Conservation (phyloP, 2,888 invertebrate species). For the Meghimatium bilineatum region DNA sequence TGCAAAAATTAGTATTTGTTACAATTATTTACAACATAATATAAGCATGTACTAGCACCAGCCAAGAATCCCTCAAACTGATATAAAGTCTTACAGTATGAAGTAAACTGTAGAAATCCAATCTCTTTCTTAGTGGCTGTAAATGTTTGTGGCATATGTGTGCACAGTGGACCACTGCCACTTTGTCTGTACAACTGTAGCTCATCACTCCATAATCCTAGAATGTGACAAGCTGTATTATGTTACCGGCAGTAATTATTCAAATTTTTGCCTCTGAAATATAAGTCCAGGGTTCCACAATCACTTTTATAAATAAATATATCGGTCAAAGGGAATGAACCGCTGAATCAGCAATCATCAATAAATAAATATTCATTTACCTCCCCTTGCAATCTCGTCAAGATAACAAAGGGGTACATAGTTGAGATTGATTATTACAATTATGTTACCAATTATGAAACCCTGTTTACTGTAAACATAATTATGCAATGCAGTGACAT, state of each 20-base stretch:
- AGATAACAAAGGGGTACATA: too few species aligned
- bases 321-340: too few species aligned
- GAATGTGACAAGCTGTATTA: slow-evolving; percentile 4
- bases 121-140: slow-evolving; percentile 30
- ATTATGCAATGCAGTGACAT: too few species aligned
- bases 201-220: slow-evolving; percentile 12
- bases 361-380: too few species aligned
- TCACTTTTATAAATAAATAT: not conserved
- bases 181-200: slow-evolving; percentile 30
- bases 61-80: not conserved
- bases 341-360: too few species aligned
- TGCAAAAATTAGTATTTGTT: not conserved
- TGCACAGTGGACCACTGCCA: slow-evolving; percentile 32
- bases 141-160: not conserved
- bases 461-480: too few species aligned
- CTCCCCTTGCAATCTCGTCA: too few species aligned
- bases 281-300: not conserved
- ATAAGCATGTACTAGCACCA: slow-evolving; percentile 16
- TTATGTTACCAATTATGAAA: too few species aligned
- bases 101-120: slow-evolving; percentile 33
- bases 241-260: not conserved
- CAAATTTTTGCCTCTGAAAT: not conserved
- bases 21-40: slow-evolving; percentile 2
- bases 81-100: slow-evolving; percentile 28
- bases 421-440: too few species aligned